These are phyloP conservation scores for Lycopodina hypogea DNA, from an alignment of 37 sponge, comb jelly and placozoan genomes.

Conservation along the genomic window DNA sequence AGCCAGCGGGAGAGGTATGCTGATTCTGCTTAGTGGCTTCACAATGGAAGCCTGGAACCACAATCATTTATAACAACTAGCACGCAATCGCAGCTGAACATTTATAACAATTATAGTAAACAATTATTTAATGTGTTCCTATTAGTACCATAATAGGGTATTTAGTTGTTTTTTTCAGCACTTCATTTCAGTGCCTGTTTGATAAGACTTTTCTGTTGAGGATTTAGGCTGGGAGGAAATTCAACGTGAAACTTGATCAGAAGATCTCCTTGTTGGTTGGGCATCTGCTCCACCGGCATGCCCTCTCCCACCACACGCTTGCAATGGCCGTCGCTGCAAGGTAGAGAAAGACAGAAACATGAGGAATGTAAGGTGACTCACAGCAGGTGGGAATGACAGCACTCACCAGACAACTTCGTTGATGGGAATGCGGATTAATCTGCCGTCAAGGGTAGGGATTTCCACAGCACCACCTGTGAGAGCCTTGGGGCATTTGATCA, in stretches of 20 bases:
- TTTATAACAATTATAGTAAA: too few species aligned
- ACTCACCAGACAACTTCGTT: constrained; percentile 84
- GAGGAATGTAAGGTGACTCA: background rate
- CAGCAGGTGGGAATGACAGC: background rate
- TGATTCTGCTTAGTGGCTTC: too few species aligned
- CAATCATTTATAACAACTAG: too few species aligned
- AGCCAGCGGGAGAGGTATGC: too few species aligned
- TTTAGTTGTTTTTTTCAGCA: too few species aligned
- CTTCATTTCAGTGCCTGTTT: constrained; percentile 62
- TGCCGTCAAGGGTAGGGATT: constrained; percentile 82
- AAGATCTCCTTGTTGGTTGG: constrained; percentile 74
- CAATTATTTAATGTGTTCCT: too few species aligned
- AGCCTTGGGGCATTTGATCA: constrained; percentile 37
- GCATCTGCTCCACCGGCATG: constrained; percentile 74
- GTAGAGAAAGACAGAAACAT: background rate
- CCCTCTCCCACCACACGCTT: constrained; percentile 89
- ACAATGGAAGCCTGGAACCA: too few species aligned
- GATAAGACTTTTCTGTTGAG: constrained; percentile 73
- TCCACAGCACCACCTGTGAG: constrained; percentile 69
- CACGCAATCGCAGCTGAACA: too few species aligned
- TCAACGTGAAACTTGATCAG: constrained; percentile 74
- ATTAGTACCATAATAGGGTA: too few species aligned
- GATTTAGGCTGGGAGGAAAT: constrained; percentile 76
- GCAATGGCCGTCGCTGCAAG: constrained; percentile 58
- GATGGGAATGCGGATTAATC: constrained; percentile 77